Percentiles rank a stretch among this genome's conserved stretches.
Conservation (phyloP, 1,140 invertebrate species). For the Probaryconus sp. region DNA sequence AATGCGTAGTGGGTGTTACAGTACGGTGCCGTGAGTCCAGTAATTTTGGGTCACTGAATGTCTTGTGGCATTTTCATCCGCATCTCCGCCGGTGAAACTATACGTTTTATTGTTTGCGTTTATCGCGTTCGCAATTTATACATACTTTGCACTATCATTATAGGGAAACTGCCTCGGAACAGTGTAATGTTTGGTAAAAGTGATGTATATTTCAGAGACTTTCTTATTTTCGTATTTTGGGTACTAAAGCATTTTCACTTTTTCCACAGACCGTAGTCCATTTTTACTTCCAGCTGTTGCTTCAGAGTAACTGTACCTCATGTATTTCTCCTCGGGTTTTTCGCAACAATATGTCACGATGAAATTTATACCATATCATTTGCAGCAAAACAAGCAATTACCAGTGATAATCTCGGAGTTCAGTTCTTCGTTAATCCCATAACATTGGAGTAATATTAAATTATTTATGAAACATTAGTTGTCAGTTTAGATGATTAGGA, state of each 20-base stretch:
- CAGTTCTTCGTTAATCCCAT: conserved; percentile 1
- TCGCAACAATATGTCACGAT: neutral
- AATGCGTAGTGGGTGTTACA: conserved; percentile 67
- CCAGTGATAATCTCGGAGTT: neutral
- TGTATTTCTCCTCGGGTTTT: neutral
- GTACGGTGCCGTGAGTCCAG: conserved; percentile 32
- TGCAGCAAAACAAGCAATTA: conserved; percentile 7
- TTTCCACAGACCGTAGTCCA: conserved; percentile 7
- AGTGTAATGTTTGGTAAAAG: conserved; percentile 44
- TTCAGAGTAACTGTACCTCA: neutral
- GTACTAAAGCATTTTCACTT: conserved; percentile 43
- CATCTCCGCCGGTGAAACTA: conserved; percentile 40
- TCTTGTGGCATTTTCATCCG: conserved; percentile 50
- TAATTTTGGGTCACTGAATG: conserved; percentile 74
- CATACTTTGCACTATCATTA: conserved; percentile 43
- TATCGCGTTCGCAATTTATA: conserved; percentile 53
- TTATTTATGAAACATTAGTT: conserved; percentile 3
- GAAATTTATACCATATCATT: conserved; percentile 30
- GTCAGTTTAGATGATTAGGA: conserved; percentile 5
- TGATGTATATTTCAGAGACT: conserved; percentile 16
- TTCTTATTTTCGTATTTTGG: conserved; percentile 36
- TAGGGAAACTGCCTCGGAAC: conserved; percentile 46
- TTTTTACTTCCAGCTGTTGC: conserved; percentile 16
- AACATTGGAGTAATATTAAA: too few species aligned
- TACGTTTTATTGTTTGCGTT: conserved; percentile 56